These are phyloP conservation scores for Agonopterix alstromeriana DNA, from an alignment of 2,888 invertebrate genomes.

Conservation along the genomic window DNA sequence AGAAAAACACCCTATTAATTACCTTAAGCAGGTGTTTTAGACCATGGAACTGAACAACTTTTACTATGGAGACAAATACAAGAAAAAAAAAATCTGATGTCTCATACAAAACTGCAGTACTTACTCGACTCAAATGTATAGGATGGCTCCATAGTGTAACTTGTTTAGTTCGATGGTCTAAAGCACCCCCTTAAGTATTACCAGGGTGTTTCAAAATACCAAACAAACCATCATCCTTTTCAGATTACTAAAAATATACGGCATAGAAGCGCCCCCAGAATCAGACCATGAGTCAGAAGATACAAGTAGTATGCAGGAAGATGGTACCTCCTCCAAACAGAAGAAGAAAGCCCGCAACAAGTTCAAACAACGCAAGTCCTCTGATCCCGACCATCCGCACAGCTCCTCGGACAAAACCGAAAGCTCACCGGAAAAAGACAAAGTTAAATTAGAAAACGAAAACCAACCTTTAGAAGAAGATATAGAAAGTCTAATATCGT, in stretches of 20 bases:
- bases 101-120: no score
- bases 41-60: no score
- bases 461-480: slow-evolving; percentile 53
- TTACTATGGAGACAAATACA: no score
- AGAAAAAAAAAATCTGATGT: no score
- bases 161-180: no score
- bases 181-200: no score
- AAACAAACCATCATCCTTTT: slow-evolving; percentile 14
- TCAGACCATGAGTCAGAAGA: slow-evolving; percentile 69
- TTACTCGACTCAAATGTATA: no score
- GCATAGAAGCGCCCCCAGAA: slow-evolving; percentile 80
- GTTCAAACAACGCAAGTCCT: slow-evolving; percentile 56
- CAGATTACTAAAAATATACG: slow-evolving; percentile 86
- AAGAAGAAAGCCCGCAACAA: slow-evolving; percentile 62
- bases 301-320: slow-evolving; percentile 26
- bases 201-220: no score
- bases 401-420: slow-evolving; percentile 55
- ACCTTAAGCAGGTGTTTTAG: no score
- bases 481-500: slow-evolving; percentile 68
- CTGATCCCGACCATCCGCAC: slow-evolving; percentile 49
- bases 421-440: slow-evolving; percentile 54
- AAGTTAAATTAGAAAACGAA: slow-evolving; percentile 21
- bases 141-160: no score
- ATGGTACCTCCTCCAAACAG: slow-evolving; percentile 37
- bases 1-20: no score